Percentiles rank a stretch among this genome's conserved stretches.
These are phyloP conservation scores for Apocheima hispidaria DNA, from an alignment of 2,888 invertebrate species.

Conservation along the genomic window DNA sequence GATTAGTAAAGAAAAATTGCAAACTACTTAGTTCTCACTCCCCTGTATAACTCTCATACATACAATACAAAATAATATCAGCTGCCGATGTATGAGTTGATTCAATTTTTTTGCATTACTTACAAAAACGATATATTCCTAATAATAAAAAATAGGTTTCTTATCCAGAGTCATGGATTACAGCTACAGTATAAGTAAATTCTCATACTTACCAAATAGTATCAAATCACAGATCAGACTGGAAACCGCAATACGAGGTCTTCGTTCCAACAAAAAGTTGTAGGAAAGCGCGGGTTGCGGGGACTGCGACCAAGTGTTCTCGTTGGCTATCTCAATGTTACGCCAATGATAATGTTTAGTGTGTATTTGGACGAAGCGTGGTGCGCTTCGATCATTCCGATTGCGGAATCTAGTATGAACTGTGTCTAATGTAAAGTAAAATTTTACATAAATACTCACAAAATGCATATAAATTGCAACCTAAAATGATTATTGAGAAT, in stretches of 20 bases:
- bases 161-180: constrained; percentile 5
- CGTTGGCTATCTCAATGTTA: no score
- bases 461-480: constrained; percentile 44
- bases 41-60: constrained; percentile 49
- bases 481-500: constrained; percentile 45
- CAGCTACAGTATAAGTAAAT: constrained; percentile 12
- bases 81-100: constrained; percentile 48
- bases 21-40: constrained; percentile 43
- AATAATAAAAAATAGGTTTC: neutral
- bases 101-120: neutral
- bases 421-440: constrained; percentile 25
- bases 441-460: constrained; percentile 34
- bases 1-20: constrained; percentile 49
- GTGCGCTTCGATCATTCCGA: no score
- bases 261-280: no score
- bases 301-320: no score
- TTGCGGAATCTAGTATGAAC: no score
- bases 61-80: constrained; percentile 43
- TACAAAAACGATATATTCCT: neutral
- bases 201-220: constrained; percentile 21
- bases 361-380: no score
- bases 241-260: no score
- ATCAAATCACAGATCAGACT: no score
- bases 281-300: no score
- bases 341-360: no score